These are phyloP conservation scores for Melitaea athalia DNA, from an alignment of 2,888 invertebrate species.

Conservation along the genomic window DNA sequence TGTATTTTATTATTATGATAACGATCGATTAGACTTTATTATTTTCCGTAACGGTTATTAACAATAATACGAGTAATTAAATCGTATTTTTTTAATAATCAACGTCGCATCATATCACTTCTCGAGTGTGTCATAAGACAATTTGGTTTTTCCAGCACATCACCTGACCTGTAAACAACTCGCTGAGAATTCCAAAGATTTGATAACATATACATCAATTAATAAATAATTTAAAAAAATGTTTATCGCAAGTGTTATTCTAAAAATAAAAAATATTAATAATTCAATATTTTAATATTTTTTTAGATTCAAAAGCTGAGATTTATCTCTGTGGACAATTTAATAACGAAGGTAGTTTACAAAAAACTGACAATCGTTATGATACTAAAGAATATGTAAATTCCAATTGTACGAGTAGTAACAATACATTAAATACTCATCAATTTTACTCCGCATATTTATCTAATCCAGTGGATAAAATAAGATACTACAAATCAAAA, in stretches of 20 bases:
- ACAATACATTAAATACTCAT: neutral
- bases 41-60: neutral
- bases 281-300: neutral
- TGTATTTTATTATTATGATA: neutral
- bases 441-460: neutral
- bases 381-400: neutral
- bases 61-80: conserved; percentile 1
- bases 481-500: neutral
- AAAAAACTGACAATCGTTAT: neutral
- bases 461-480: too few relatives aligned
- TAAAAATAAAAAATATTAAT: neutral
- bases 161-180: neutral
- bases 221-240: too few relatives aligned
- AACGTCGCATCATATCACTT: neutral
- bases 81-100: neutral
- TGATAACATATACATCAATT: too few relatives aligned
- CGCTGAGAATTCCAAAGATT: neutral
- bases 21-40: neutral
- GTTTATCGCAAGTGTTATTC: too few relatives aligned
- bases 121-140: neutral
- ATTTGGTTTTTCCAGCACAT: conserved; percentile 4
- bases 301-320: neutral
- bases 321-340: neutral
- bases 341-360: neutral
- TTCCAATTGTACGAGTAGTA: neutral